Evolutionary conservation across 2,797 vertebrate species (phyloP), one percentile per base, ranked within the genome.

Genomic region (Garrulus glandarius): DNA sequence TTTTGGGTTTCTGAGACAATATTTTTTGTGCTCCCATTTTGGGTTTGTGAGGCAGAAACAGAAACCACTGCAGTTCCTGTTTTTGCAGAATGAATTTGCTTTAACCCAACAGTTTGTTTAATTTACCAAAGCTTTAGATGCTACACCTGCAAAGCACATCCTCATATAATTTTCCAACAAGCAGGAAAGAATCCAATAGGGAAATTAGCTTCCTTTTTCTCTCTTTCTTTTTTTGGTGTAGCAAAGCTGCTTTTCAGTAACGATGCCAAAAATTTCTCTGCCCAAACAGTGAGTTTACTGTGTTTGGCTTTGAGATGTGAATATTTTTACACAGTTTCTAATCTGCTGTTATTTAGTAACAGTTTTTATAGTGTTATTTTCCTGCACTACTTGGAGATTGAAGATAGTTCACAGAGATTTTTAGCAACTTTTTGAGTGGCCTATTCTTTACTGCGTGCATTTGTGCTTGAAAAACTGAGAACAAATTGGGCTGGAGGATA

Each of bases 131-230:
- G 92, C 88, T 91, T 89, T 90, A 79, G 80, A 89, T 94, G 61
- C 92, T 92, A 91, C 95, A 97, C 95, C 95, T 97, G 95, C 96
- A 90, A 89, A 92, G 89, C 83, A 95, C 63, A 89, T 84, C 70
- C 63, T 95, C 57, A 3, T 60, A 26, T 82, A 63, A 93, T 93
- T 95, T 93, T 94, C 80, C 57, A 34, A 68, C 60, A 87, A 52
- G 75, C 74, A 91, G 83, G 64, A 91, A 94, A 95, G 37, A 84
- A 83, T 91, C 90, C 95, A 92, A 36, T 13, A 79, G 81, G 64
- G 75, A 92, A 95, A 96, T 86, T 20, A 93, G 71, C 87, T 95
- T 95, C 71, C n/a, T 64, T 93, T 92, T 92, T 81, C 60, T 36
- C 13, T 43, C 20, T 43, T 87, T 78, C 44, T 94, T 95, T 88